phyloP scores from a whole-genome alignment of 2,797 vertebrate genomes.

The Ceryle rudis region DNA sequence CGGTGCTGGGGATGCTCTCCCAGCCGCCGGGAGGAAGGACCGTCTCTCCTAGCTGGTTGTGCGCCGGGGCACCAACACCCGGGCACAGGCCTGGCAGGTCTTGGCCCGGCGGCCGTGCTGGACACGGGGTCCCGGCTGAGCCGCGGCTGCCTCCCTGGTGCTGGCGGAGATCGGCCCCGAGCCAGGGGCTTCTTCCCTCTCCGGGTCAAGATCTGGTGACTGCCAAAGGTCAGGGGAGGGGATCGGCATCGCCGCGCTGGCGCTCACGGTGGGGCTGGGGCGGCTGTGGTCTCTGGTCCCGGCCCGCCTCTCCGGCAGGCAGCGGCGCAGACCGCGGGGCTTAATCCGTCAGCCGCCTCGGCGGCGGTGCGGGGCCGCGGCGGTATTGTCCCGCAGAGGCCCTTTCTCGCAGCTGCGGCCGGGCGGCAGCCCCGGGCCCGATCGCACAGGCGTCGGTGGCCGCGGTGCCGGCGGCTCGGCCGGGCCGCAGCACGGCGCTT shows the following conservation, averaged over 20 bases:
- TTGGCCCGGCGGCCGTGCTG: not conserved
- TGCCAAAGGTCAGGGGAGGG: not conserved
- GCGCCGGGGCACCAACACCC: not conserved
- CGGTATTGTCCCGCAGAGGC: not conserved
- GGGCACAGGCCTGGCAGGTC: not conserved
- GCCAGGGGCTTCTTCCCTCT: not conserved
- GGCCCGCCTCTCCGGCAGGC: not conserved
- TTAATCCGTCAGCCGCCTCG: no score
- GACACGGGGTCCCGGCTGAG: not conserved
- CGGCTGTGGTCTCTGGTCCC: not conserved
- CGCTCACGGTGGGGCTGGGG: not conserved
- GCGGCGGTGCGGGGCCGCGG: not conserved
- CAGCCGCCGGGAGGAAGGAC: not conserved
- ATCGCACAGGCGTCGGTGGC: not conserved
- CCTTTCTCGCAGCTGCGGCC: not conserved
- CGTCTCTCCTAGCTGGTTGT: no score
- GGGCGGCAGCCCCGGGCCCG: not conserved
- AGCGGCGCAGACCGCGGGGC: not conserved
- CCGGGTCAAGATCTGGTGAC: not conserved
- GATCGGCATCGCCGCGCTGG: not conserved
- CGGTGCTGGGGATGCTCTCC: not conserved
- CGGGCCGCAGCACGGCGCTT: constrained; percentile 25
- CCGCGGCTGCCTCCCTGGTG: not conserved
- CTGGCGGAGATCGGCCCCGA: not conserved
- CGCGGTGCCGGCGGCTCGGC: not conserved